Evolutionary conservation across 2,113 vertebrate genomes (phyloP), one percentile per base, ranked within the genome.

Genomic region (Perca fluviatilis): DNA sequence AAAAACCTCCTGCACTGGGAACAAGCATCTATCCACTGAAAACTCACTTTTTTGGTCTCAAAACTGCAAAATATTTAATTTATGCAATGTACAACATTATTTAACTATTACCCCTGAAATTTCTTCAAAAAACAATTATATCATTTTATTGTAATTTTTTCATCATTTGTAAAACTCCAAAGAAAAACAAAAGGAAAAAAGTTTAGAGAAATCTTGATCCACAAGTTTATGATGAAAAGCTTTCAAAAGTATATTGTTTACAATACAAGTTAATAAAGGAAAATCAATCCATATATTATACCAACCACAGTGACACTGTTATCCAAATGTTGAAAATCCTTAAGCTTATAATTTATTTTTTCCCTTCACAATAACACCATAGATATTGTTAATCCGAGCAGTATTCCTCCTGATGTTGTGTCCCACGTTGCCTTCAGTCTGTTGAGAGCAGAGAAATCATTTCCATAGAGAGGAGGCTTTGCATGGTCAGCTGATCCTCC

Each of bases 401-500:
- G 36, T 46, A 3, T 63, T 43, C 10, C 46, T 63, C 9, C n/a
- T 64, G n/a, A 40, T 30, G 13, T 65, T 58, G 57, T 74, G 54
- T 33, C 43, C 25, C 70, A 47, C 18, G 12, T 49, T 61, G 74
- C 62, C 61, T 80, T 80, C 19, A 66, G 51, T 74, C 14, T 73
- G 51, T 43, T 66, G 40, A 73, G 23, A 60, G 70, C 70, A 82
- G 54, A 75, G 63, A 47, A 54, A 62, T 68, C 8, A 82, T 74
- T 74, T 74, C 71, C 70, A 73, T 73, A 73, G 53, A 71, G 54
- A 72, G 54, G 40, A 77, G 56, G 54, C 51, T 86, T 93, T 88
- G 79, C 79, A 88, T 88, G 23, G 36, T 80, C 82, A 82, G 67
- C 65, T 84, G 86, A 89, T 71, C 75, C 88, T 87, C 81, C 89